Conservation (phyloP, 30 jellyfish, hydroid and myxozoan genomes). For the Clytia hemisphaerica region DNA sequence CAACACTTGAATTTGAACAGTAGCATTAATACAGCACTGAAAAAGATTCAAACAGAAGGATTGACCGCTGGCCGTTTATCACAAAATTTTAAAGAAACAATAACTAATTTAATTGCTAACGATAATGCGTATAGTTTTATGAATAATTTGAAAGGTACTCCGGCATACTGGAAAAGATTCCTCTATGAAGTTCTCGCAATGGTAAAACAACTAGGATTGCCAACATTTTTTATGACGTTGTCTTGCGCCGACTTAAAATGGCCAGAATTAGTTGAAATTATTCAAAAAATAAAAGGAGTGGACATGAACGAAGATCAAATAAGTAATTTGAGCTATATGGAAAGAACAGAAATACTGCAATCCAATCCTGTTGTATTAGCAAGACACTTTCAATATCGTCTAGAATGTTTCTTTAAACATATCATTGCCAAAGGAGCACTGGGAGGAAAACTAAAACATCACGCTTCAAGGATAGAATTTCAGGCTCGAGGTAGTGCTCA, state of each 20-base stretch:
- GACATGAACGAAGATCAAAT: slow-evolving; percentile 10
- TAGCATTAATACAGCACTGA: slow-evolving; percentile 14
- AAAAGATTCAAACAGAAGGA: neutral
- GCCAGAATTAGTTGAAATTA: slow-evolving; percentile 23
- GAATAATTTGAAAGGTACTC: slow-evolving; percentile 33
- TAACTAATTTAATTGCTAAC: slow-evolving; percentile 10
- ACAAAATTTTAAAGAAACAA: slow-evolving; percentile 14
- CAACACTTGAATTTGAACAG: slow-evolving; percentile 17
- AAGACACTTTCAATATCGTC: slow-evolving; percentile 44
- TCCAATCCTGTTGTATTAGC: slow-evolving; percentile 24
- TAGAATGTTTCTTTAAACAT: slow-evolving; percentile 23
- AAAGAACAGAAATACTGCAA: slow-evolving; percentile 17
- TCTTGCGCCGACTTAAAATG: slow-evolving; percentile 38
- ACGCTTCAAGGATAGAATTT: no score
- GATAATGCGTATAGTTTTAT: slow-evolving; percentile 12
- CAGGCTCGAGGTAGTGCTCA: no score
- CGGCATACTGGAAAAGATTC: slow-evolving; percentile 38
- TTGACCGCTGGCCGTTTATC: slow-evolving; percentile 19
- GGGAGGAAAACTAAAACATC: no score
- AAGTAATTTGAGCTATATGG: neutral
- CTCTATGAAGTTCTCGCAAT: slow-evolving; percentile 30
- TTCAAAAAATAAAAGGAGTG: neutral
- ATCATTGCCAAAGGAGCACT: no score
- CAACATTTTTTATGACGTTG: slow-evolving; percentile 22
- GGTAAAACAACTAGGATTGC: slow-evolving; percentile 45